Evolutionary conservation across 2,888 invertebrate genomes (phyloP), one percentile per base, ranked within the genome.

Genomic region (Athalia rosae): DNA sequence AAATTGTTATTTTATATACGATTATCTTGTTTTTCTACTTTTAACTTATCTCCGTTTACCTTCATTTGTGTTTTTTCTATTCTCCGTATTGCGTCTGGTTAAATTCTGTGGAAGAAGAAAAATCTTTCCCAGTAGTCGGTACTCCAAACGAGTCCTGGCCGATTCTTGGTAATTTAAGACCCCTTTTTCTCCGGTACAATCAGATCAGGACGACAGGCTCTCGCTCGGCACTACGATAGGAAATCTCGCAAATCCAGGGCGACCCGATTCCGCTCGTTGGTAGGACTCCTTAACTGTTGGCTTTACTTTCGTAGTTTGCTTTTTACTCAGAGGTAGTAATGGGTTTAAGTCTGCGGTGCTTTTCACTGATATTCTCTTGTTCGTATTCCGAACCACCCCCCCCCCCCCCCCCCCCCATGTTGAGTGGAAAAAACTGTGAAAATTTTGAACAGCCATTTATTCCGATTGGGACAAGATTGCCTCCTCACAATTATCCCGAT

Each of bases 241-340:
- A 78, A 78, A 76, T 76, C 79, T 79, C 77, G 62, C 76, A 79
- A 80, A 80, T 80, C 79, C 77, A 74, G 61, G 74, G 61, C 43
- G 61, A 74, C 74, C 74, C 74, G 74, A 74, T 59, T 74, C 48
- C 47, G 28, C 61, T 15, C 59, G 48, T 61, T 56, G 74, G 13
- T 47, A 59, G 28, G 28, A 28, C 28, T 28, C 48, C 48, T 74
- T 61, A 74, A 74, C 74, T 48, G 61, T 74, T 74, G 45, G 48
- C 61, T 61, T 2, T 28, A 28, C 48, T 74, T 74, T 71, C 45
- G 58, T 59, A 71, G 56, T 67, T 53, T 62, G 41, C 74, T 50
- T 59, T 59, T 73, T 45, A 50, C 67, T 53, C 69, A 48, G 9
- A 15, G 53, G 53, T 69, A 69, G 67, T 53, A 53, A 69, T 53